Percentiles rank a stretch among this genome's conserved stretches.
Evolutionary conservation across 2,797 vertebrate genomes (phyloP).

Genomic region (Alosa sapidissima): DNA sequence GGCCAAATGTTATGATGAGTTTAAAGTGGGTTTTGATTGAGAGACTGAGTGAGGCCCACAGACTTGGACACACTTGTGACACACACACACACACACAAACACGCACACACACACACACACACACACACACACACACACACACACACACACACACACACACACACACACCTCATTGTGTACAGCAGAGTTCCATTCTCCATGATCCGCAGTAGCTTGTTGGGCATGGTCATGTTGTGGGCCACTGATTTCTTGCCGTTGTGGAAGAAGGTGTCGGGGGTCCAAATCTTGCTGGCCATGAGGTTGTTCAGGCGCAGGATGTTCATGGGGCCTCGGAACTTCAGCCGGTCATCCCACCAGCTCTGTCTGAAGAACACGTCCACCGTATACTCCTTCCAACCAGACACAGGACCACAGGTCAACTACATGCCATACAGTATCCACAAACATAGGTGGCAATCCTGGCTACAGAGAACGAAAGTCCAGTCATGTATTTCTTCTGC

Average conservation of each 20-base stretch:
- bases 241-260: conserved; percentile 97
- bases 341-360: conserved; percentile 68
- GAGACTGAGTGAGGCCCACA: neutral
- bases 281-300: conserved; percentile 95
- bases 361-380: conserved; percentile 72
- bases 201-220: conserved; percentile 91
- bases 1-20: neutral
- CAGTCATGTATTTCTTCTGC: neutral
- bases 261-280: conserved; percentile 95
- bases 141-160: conserved; percentile 23
- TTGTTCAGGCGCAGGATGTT: conserved; percentile 83
- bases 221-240: conserved; percentile 97
- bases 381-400: conserved; percentile 64
- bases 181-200: conserved; percentile 75
- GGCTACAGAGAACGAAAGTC: neutral
- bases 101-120: neutral
- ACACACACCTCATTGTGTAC: conserved; percentile 69
- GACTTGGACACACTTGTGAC: neutral
- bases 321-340: conserved; percentile 70
- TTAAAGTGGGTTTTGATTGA: neutral
- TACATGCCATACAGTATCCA: neutral
- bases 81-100: neutral
- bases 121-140: conserved; percentile 22
- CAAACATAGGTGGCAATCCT: neutral
- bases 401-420: neutral